phyloP scores from a whole-genome alignment of 2,888 invertebrate species.

The Oligia strigilis region DNA sequence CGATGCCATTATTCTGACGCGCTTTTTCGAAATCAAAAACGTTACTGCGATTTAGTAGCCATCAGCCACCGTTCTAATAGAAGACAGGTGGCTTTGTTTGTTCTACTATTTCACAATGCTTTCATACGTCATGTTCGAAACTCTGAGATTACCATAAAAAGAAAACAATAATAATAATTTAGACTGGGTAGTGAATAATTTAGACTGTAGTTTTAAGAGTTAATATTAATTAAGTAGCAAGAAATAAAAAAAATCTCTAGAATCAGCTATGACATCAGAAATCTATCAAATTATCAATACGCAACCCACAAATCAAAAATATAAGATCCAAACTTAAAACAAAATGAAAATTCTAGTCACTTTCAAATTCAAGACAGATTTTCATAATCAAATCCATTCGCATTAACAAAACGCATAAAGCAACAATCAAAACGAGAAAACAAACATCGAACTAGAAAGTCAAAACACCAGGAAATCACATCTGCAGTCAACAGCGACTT shows the following conservation, averaged over 20 bases:
- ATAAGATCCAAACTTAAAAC: constrained; percentile 2
- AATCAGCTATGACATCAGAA: neutral
- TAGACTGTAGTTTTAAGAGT: neutral
- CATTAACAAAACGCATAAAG: constrained; percentile 26
- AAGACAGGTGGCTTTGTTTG: constrained; percentile 38
- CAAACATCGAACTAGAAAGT: constrained; percentile 41
- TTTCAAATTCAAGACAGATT: constrained; percentile 12
- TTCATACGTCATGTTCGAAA: neutral
- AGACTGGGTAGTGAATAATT: neutral
- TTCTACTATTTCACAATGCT: constrained; percentile 23
- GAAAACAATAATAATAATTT: neutral
- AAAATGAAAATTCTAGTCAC: neutral
- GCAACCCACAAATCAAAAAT: neutral
- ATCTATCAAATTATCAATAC: constrained; percentile 9
- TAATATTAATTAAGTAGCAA: neutral
- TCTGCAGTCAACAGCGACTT: constrained; percentile 51
- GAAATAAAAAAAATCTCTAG: neutral
- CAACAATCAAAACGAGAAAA: constrained; percentile 36
- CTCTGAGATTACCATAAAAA: no score
- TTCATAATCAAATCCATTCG: constrained; percentile 16
- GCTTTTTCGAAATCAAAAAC: constrained; percentile 70
- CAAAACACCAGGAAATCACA: constrained; percentile 52
- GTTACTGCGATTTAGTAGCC: constrained; percentile 65
- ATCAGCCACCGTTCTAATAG: constrained; percentile 45
- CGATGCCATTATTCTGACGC: constrained; percentile 64